Base-by-base conservation (phyloP, 2,113 vertebrate genomes). In the Passer domesticus region DNA sequence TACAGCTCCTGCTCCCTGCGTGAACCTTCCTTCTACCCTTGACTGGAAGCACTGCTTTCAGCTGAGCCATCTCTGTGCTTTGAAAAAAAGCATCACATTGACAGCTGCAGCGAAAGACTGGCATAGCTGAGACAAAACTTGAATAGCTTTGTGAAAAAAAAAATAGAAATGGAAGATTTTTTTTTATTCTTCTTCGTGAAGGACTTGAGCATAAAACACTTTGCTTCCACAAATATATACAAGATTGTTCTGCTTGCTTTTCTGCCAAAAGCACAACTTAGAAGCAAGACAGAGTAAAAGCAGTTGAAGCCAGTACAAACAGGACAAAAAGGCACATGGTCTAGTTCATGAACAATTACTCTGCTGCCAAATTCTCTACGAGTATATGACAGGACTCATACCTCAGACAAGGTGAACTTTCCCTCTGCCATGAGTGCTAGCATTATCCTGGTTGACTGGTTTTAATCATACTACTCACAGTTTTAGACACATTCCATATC, bases 51-150 rank as follows among this genome's bases (percentile, higher is more conserved):
- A 70, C 23, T 5, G 50, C 67, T 87, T 95, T 92, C 83, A 92
- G 76, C 83, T 85, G 92, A 89, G 56, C 62, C 70, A 52, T 81
- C 78, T 69, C 79, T 72, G 50, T 39, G 49, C 85, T 88, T 86
- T 87, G 80, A 76, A 93, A 64, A 87, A 91, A 94, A 64, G 33
- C 87, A 95, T 73, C 70, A 77, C 39, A 35, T 72, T 91, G 94
- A 91, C 92, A 97, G 94, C 83, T 96, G 91, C 87, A 92, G 60
- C 80, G 91, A 93, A 92, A 96, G 94, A 92, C 75, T 90, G 93
- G 74, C 79, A 87, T 33, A 68, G 67, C 83, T 73, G 74, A 72
- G 74, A 94, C 69, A 88, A 93, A 95, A 86, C 78, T 43, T 59
- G n/a, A 91, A 85, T 91, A 86, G 82, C 53, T 86, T 82, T 55